Base-by-base conservation (phyloP, 2,797 vertebrate species). In the Etheostoma nigrum region DNA sequence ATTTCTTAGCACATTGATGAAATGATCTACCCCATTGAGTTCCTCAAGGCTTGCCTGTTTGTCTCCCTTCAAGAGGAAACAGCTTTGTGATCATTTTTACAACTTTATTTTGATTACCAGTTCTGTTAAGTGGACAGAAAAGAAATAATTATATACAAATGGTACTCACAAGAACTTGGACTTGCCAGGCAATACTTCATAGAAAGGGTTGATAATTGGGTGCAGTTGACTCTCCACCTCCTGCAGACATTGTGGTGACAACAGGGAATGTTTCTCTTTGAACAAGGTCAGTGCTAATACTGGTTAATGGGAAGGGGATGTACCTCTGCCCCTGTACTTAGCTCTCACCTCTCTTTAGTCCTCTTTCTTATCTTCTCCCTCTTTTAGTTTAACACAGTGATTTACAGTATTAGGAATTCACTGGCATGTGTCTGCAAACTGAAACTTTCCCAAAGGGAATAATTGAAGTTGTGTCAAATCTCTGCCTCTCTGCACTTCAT, bases 181-280 rank as follows among this genome's bases (percentile, higher is more conserved):
- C 33, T 42, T 88, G 89, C 88, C 87, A 90, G 84, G 85, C 68
- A 89, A 10, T 91, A 82, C 90, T 88, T 85, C 68, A 69, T 70
- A 79, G 59, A 84, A 82, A 80, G 57, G 67, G 62, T 42, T 72
- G 79, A 89, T 89, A 83, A 91, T 91, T 89, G 76, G 76, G 77
- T 81, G 78, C 47, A 74, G 60, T 63, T 60, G 81, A 65, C 69
- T 83, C 88, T 75, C 87, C 85, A 67, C 83, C 88, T 60, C 82
- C 76, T 83, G 84, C 83, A 92, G 91, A 93, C 92, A 88, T 80
- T 16, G 55, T 79, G 90, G 92, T 91, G 92, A 91, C 93, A 88
- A 60, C 61, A 65, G 90, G 87, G 93, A 94, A 92, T 92, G 90
- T 88, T 90, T 84, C 81, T 71, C 81, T 83, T 91, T 90, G 88